A percentile compares a stretch with the other conserved stretches of the same genome.
Conservation (phyloP, 2,888 invertebrate species). For the Andrena camellia region DNA sequence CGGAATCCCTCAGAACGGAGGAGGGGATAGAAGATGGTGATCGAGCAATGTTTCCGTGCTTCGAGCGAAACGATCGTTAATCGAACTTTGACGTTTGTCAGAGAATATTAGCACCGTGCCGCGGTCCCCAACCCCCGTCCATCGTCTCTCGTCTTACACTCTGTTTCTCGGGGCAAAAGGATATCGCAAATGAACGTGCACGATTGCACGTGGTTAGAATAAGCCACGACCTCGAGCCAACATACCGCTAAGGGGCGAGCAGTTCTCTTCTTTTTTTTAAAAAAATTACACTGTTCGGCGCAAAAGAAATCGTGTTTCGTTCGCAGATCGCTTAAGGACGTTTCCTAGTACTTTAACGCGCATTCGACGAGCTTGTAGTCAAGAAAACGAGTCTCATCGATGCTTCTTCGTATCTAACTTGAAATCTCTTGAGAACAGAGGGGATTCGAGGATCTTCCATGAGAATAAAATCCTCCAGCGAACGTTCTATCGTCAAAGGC, state of each 20-base stretch:
- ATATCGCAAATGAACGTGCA: conserved; percentile 5
- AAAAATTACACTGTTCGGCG: background rate
- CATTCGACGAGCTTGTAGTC: background rate
- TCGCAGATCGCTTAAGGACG: background rate
- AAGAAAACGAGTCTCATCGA: too few relatives aligned
- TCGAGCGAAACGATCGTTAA: conserved; percentile 5
- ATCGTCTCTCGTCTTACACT: conserved; percentile 64
- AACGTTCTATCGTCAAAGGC: too few relatives aligned
- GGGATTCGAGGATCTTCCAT: too few relatives aligned
- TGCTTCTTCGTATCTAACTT: too few relatives aligned
- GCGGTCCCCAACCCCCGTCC: conserved; percentile 35
- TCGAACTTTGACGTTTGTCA: conserved; percentile 5
- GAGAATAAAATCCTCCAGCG: too few relatives aligned
- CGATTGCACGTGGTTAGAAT: conserved; percentile 21
- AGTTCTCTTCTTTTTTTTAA: background rate
- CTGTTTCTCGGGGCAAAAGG: conserved; percentile 19
- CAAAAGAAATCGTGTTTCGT: conserved; percentile 2
- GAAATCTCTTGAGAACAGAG: too few relatives aligned
- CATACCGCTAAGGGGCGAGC: conserved; percentile 3
- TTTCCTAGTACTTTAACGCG: background rate
- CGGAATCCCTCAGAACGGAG: conserved; percentile 6
- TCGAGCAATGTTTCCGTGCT: background rate
- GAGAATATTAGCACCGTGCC: background rate
- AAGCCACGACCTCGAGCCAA: background rate
- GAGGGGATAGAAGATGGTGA: conserved; percentile 18